Evolutionary conservation across 1,140 invertebrate species (phyloP), one percentile per base, ranked within the genome.

Genomic region (Pogonomyrmex californicus): DNA sequence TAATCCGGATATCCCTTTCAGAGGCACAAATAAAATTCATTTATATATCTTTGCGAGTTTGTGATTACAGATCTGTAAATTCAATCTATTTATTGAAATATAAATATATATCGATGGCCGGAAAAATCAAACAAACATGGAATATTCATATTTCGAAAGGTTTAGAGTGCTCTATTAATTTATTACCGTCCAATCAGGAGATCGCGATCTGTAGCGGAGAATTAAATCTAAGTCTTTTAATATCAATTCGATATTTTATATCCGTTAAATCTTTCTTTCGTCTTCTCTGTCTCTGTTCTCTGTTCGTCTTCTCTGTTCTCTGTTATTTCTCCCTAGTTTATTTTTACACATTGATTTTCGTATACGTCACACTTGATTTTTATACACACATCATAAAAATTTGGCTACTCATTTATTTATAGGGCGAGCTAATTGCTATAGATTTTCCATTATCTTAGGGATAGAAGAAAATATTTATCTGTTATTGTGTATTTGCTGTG

Each of bases 121-220:
- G 36, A 44, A n/a, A 12, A 54, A 83, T 83, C 70, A 73, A 73
- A 54, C 6, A 41, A 73, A 82, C 17, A 17, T 44, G 30, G 6
- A 14, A 41, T 44, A 60, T 58, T 41, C 33, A 60, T 7, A 60
- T 62, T 73, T 83, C 7, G 41, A 36, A 73, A 49, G 30, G 14
- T 70, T 60, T 73, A 47, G 49, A 71, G 38, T 38, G 33, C 17
- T 3, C 68, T 38, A 73, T 60, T 41, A 83, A 73, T 83, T 83
- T 83, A 73, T 82, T 73, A 70, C 30, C 36, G 44, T 60, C 44
- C 79, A 58, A 73, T 83, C 44, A 17, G 71, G 12, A 17, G 30
- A 71, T 14, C 23, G 17, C 47, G 14, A 14, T 81, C 5, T 71
- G n/a, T 54, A 75, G 23, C 51, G 3, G 79, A 60, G 23, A 60